A percentile compares a stretch with the other conserved stretches of the same genome.
Conservation (phyloP, 2,888 invertebrate species). For the Tetheella fluctuosa region DNA sequence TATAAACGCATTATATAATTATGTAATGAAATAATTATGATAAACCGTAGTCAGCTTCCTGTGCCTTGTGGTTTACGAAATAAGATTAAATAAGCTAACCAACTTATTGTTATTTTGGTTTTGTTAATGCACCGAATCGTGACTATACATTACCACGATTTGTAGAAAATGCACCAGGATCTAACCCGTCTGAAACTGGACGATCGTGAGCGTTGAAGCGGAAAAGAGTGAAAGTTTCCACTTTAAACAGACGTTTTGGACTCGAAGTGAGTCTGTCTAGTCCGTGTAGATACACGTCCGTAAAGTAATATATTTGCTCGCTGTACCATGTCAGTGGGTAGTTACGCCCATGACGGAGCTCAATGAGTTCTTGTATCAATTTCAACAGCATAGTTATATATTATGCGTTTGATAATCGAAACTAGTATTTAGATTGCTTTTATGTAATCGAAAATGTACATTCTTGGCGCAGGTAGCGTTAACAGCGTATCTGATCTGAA, state of each 20-base stretch:
- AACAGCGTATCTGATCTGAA: conserved; percentile 7
- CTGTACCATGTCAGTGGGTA: conserved; percentile 13
- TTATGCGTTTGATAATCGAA: conserved; percentile 10
- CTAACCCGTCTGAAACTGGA: conserved; percentile 32
- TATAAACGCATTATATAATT: conserved; percentile 9
- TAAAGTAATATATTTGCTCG: conserved; percentile 16
- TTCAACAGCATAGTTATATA: conserved; percentile 20
- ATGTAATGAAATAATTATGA: conserved; percentile 2
- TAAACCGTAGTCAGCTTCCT: neutral
- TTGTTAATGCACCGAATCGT: conserved; percentile 1
- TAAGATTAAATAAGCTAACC: neutral
- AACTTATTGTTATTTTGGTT: neutral
- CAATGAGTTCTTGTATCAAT: conserved; percentile 28
- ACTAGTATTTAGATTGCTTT: conserved; percentile 8
- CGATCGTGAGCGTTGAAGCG: conserved; percentile 49
- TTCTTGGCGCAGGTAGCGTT: conserved; percentile 1
- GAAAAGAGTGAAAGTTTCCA: conserved; percentile 60
- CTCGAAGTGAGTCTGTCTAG: conserved; percentile 35
- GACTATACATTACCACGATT: conserved; percentile 2
- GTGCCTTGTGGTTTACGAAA: neutral
- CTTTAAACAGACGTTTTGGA: conserved; percentile 46
- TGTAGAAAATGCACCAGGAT: conserved; percentile 21
- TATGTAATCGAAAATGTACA: conserved; percentile 11
- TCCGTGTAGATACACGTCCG: conserved; percentile 21
- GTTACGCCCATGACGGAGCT: conserved; percentile 23